Evolutionary conservation across 1,140 invertebrate genomes (phyloP).

Genomic region (Bombus confusus): DNA sequence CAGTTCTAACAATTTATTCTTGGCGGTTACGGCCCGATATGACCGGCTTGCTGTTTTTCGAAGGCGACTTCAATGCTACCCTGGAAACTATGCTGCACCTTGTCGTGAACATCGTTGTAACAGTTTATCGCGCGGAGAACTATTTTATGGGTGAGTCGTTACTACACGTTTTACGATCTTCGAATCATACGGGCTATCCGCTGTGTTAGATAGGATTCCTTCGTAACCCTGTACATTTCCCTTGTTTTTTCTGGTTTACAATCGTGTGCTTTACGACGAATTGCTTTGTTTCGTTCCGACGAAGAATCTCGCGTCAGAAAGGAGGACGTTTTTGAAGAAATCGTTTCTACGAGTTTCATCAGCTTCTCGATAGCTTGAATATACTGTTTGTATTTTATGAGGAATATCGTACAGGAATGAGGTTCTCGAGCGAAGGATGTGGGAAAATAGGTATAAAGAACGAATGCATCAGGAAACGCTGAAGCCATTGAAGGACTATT

Average conservation of each 20-base stretch:
- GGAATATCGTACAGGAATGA: not conserved
- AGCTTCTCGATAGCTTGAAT: not conserved
- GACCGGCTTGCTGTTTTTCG: not conserved
- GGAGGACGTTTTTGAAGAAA: not conserved
- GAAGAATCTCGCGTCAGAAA: no score
- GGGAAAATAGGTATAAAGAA: not conserved
- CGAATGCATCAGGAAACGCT: not conserved
- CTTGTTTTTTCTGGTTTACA: not conserved
- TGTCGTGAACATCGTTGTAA: slow-evolving; percentile 31
- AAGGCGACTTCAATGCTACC: not conserved
- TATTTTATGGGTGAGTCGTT: slow-evolving; percentile 34
- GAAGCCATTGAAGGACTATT: not conserved
- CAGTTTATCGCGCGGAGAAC: slow-evolving; percentile 36
- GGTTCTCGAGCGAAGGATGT: not conserved
- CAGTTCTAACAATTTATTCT: slow-evolving; percentile 11
- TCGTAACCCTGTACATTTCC: not conserved
- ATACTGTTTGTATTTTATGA: not conserved
- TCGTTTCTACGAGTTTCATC: not conserved
- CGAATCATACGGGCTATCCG: slow-evolving; percentile 20
- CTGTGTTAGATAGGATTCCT: slow-evolving; percentile 7
- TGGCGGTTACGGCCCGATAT: not conserved
- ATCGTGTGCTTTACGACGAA: slow-evolving; percentile 15
- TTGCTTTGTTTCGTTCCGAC: slow-evolving; percentile 1
- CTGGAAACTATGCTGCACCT: not conserved
- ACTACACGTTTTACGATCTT: slow-evolving; percentile 18